phyloP scores from a whole-genome alignment of 2,888 invertebrate species.

The Leptogaster cylindrica region DNA sequence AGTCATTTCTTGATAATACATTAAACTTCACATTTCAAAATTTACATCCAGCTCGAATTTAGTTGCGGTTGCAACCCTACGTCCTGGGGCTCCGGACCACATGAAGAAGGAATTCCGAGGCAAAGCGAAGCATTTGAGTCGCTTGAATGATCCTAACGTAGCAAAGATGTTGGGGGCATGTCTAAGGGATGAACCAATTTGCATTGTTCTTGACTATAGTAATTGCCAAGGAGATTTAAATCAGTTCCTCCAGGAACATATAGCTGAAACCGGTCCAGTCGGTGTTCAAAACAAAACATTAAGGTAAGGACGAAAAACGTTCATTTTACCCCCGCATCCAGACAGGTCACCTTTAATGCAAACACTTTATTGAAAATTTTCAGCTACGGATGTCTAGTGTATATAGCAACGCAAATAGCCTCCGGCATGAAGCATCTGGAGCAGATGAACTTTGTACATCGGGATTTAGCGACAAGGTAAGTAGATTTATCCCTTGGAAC shows the following conservation, averaged over 20 bases:
- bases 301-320: conserved; percentile 65
- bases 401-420: conserved; percentile 86
- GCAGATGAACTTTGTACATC: conserved; percentile 82
- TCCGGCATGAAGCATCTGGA: conserved; percentile 92
- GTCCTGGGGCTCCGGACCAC: conserved; percentile 66
- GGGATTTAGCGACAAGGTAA: conserved; percentile 83
- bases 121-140: conserved; percentile 74
- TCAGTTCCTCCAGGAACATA: conserved; percentile 82
- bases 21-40: not conserved
- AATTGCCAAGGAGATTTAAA: conserved; percentile 78
- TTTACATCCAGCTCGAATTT: conserved; percentile 61
- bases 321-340: not conserved
- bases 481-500: conserved; percentile 47
- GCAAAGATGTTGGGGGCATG: conserved; percentile 76
- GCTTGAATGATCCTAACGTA: conserved; percentile 74
- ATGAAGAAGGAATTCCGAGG: conserved; percentile 74
- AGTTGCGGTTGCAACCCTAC: conserved; percentile 77
- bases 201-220: conserved; percentile 75
- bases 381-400: conserved; percentile 83
- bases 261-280: conserved; percentile 73
- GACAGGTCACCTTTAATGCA: conserved; percentile 12
- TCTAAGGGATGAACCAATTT: conserved; percentile 74
- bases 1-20: not conserved
- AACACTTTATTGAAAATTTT: conserved; percentile 26
- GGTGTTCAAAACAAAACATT: conserved; percentile 70